Conservation (phyloP, 2,888 invertebrate species). For the Gastracanthus pulcherrimus region DNA sequence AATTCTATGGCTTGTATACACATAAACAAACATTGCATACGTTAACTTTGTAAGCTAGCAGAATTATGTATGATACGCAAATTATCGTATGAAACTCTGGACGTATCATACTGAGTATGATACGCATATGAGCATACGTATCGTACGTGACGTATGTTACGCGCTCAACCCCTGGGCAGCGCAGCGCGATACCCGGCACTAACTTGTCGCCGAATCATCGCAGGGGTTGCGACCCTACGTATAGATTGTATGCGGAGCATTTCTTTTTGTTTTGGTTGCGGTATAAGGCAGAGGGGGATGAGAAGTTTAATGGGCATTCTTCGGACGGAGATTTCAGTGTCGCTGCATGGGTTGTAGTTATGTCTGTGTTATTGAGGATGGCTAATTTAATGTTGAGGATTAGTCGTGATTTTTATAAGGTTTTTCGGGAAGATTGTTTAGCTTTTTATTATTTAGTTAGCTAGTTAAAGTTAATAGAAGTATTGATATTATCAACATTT, state of each 20-base stretch:
- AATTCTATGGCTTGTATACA: no score
- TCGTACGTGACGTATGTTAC: not conserved
- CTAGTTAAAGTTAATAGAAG: no score
- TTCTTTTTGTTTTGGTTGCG: constrained; percentile 14
- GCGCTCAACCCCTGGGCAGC: no score
- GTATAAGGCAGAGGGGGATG: not conserved
- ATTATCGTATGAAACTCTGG: no score
- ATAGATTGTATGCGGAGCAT: not conserved
- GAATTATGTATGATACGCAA: no score
- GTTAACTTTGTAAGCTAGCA: no score
- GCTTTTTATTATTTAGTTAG: not conserved
- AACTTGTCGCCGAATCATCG: constrained; percentile 11
- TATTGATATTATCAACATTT: no score
- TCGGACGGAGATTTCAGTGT: constrained; percentile 17
- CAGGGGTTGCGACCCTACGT: constrained; percentile 32
- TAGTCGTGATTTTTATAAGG: no score
- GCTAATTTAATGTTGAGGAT: not conserved
- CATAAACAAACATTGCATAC: no score
- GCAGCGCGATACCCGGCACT: no score
- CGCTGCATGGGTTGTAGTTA: not conserved
- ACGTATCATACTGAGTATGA: no score
- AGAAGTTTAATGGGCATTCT: constrained; percentile 30
- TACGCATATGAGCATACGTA: no score
- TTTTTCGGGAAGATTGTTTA: not conserved
- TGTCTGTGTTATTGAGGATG: not conserved